phyloP scores from a whole-genome alignment of 23 tunicate species.

The Diplosoma virens region DNA sequence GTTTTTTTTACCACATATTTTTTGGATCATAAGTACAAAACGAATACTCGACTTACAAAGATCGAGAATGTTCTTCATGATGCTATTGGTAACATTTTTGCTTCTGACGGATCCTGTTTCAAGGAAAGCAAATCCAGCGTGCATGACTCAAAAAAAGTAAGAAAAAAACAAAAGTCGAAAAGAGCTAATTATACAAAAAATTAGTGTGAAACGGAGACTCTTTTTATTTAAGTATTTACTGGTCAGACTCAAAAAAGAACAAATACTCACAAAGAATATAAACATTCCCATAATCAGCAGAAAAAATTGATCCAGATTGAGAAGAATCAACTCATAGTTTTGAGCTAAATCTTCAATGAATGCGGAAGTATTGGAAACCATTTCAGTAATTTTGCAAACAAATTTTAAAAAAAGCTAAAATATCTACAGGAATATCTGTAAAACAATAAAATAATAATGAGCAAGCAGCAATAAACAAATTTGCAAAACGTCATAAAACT shows the following conservation, averaged over 20 bases:
- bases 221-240: too few relatives aligned
- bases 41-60: conserved; percentile 45
- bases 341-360: conserved; percentile 4
- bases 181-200: too few relatives aligned
- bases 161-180: not conserved
- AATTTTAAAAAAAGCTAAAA: too few relatives aligned
- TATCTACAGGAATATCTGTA: too few relatives aligned
- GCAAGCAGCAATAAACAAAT: too few relatives aligned
- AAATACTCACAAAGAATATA: too few relatives aligned
- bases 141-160: conserved; percentile 86
- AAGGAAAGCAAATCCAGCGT: conserved; percentile 86
- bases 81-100: conserved; percentile 79
- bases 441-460: too few relatives aligned
- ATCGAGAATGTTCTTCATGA: conserved; percentile 80
- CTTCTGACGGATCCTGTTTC: conserved; percentile 89
- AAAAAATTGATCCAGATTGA: conserved; percentile 19
- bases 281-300: not conserved
- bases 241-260: too few relatives aligned
- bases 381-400: too few relatives aligned
- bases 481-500: too few relatives aligned
- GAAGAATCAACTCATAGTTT: conserved; percentile 7
- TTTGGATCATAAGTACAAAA: not conserved
- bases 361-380: too few relatives aligned
- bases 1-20: not conserved
- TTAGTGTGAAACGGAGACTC: too few relatives aligned